Conservation (phyloP, 2,797 vertebrate species). For the Coregonus sp. region DNA sequence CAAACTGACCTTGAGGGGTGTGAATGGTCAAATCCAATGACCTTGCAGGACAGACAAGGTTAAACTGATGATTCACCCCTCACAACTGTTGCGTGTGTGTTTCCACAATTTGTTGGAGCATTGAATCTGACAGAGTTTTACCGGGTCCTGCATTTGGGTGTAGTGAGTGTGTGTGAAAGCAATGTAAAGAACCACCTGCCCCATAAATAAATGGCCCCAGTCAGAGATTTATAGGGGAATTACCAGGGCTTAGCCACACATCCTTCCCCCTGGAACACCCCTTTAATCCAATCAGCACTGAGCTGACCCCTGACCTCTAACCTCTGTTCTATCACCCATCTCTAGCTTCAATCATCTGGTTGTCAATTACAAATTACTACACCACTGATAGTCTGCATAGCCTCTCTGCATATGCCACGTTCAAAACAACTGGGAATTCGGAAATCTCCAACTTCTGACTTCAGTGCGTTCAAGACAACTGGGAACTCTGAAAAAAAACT, state of each 20-base stretch:
- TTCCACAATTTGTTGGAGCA: not conserved
- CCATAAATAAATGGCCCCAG: conserved; percentile 26
- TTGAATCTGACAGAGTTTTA: too few relatives aligned
- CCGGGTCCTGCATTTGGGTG: too few relatives aligned
- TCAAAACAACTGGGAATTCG: too few relatives aligned
- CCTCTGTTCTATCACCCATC: not conserved
- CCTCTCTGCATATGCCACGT: not conserved
- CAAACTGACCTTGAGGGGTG: not conserved
- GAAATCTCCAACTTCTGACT: too few relatives aligned
- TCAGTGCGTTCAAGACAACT: too few relatives aligned
- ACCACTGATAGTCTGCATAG: not conserved
- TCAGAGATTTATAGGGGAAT: conserved; percentile 46
- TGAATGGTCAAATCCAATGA: conserved; percentile 4
- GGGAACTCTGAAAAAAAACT: too few relatives aligned
- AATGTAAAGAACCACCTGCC: not conserved
- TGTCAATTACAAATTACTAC: not conserved
- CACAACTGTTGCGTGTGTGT: not conserved
- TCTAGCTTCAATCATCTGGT: not conserved
- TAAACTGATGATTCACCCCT: not conserved
- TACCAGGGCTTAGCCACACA: conserved; percentile 29
- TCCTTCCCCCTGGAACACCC: conserved; percentile 25
- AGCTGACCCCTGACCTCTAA: not conserved
- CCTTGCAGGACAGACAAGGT: not conserved
- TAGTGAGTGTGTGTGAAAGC: not conserved
- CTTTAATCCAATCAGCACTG: conserved; percentile 27